Conservation (phyloP, 1,140 invertebrate species). For the Zaprionus davidi region DNA sequence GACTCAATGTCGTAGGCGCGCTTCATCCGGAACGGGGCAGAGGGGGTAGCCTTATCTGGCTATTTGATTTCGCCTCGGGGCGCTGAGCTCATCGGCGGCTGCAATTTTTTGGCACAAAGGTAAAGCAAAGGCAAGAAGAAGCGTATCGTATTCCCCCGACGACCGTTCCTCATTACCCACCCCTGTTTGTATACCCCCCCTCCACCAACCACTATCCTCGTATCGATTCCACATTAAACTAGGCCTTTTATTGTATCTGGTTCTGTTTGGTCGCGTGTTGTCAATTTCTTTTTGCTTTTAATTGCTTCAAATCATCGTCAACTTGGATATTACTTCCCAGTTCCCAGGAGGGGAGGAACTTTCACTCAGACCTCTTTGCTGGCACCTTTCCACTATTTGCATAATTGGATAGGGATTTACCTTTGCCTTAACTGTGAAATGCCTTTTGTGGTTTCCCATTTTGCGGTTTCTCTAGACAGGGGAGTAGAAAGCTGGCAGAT, state of each 20-base stretch:
- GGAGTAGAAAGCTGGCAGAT: conserved; percentile 29
- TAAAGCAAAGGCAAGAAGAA: conserved; percentile 30
- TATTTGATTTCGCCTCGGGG: conserved; percentile 66
- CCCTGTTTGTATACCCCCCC: conserved; percentile 25
- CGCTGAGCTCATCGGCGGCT: conserved; percentile 60
- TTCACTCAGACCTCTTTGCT: background rate
- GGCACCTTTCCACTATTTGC: conserved; percentile 51
- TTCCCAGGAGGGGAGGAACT: conserved; percentile 13
- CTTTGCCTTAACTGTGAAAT: conserved; percentile 50
- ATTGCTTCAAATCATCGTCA: conserved; percentile 47
- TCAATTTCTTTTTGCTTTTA: conserved; percentile 67
- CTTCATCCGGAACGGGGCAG: conserved; percentile 7
- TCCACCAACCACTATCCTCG: background rate
- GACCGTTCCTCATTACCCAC: conserved; percentile 12
- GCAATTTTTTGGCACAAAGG: conserved; percentile 50
- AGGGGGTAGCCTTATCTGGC: conserved; percentile 51
- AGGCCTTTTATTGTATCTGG: conserved; percentile 18
- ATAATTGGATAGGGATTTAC: conserved; percentile 71
- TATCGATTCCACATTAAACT: conserved; percentile 66
- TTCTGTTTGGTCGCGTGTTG: conserved; percentile 57
- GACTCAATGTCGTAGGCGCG: conserved; percentile 19
- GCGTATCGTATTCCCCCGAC: conserved; percentile 55
- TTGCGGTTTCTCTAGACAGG: conserved; percentile 60
- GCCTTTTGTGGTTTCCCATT: conserved; percentile 69
- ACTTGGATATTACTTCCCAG: conserved; percentile 43